Evolutionary conservation across 2,888 invertebrate species (phyloP).

Genomic region (Crossocerus cetratus): DNA sequence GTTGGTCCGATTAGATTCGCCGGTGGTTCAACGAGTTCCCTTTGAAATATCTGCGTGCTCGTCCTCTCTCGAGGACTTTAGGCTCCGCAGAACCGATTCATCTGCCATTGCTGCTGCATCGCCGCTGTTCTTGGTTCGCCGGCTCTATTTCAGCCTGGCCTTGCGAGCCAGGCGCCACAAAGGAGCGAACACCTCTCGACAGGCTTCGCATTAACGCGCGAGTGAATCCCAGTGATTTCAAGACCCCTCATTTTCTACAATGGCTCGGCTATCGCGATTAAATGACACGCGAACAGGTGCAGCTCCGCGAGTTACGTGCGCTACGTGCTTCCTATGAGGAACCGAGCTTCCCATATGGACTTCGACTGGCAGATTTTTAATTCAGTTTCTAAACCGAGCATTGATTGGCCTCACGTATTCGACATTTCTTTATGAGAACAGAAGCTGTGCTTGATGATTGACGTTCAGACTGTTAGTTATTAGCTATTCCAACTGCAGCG

Average conservation of each 20-base stretch:
- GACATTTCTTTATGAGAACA: too few species aligned
- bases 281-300: not conserved
- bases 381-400: too few species aligned
- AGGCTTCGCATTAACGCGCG: not conserved
- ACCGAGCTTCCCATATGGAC: too few species aligned
- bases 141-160: slow-evolving; percentile 42
- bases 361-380: too few species aligned
- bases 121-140: slow-evolving; percentile 46
- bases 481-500: too few species aligned
- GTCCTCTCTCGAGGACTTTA: slow-evolving; percentile 5
- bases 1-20: too few species aligned
- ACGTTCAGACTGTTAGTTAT: too few species aligned
- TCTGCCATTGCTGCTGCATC: slow-evolving; percentile 40
- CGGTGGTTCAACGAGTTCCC: too few species aligned
- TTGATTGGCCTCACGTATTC: too few species aligned
- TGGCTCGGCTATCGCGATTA: not conserved
- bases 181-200: slow-evolving; percentile 8
- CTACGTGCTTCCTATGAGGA: not conserved
- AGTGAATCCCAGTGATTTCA: not conserved
- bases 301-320: not conserved
- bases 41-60: too few species aligned
- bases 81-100: slow-evolving; percentile 18
- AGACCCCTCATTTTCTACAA: not conserved
- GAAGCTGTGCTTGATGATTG: too few species aligned
- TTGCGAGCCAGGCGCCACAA: slow-evolving; percentile 18